These are phyloP conservation scores for Eretmocerus hayati DNA, from an alignment of 2,888 invertebrate species.

Conservation along the genomic window DNA sequence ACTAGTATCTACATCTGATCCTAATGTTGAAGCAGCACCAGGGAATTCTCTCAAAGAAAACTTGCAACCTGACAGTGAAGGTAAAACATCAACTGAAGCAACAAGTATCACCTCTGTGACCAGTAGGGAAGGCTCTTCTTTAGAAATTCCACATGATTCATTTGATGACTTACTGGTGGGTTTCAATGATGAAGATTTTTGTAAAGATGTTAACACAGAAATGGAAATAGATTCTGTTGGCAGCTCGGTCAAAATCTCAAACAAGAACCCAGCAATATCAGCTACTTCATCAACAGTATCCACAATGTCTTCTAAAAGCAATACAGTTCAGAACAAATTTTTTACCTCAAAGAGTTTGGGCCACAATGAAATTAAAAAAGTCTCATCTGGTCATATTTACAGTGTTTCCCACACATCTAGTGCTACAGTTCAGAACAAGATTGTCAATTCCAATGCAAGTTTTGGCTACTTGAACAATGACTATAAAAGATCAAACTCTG, in stretches of 20 bases:
- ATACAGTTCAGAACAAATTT: constrained; percentile 8
- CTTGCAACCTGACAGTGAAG: neutral
- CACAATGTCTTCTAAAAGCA: constrained; percentile 1
- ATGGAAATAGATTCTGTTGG: constrained; percentile 2
- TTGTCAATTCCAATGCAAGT: constrained; percentile 17
- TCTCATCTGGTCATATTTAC: constrained; percentile 4
- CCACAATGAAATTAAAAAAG: neutral
- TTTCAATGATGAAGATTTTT: constrained; percentile 16
- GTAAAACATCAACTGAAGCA: neutral
- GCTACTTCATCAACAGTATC: neutral
- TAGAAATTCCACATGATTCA: constrained; percentile 23
- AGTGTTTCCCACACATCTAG: constrained; percentile 1
- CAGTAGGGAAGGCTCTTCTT: constrained; percentile 14
- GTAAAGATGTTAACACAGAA: constrained; percentile 11
- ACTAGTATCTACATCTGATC: no score
- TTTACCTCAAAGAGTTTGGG: constrained; percentile 13
- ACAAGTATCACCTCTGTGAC: neutral
- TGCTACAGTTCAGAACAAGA: constrained; percentile 15
- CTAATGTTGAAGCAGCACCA: no score
- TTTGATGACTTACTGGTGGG: constrained; percentile 22
- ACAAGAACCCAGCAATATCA: neutral
- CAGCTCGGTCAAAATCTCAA: constrained; percentile 1
- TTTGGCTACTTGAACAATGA: constrained; percentile 21
- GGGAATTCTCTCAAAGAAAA: constrained; percentile 8
- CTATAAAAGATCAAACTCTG: constrained; percentile 1